phyloP scores from a whole-genome alignment of 2,113 vertebrate species.

The Butorides virescens region DNA sequence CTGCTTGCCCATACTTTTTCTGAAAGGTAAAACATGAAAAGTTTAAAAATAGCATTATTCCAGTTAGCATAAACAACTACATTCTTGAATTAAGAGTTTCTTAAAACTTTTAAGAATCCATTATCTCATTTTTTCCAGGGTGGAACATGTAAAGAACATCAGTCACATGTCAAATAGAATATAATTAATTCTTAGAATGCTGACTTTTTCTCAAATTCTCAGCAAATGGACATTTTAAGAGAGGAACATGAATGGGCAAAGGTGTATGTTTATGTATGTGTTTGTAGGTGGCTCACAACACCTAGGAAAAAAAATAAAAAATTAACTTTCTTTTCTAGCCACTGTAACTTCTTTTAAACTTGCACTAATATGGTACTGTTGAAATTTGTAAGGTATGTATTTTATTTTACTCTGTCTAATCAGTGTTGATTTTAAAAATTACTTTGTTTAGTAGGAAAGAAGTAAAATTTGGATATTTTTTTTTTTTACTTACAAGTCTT shows the following conservation, averaged over 20 bases:
- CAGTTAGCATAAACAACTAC: slow-evolving; percentile 37
- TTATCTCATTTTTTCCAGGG: background rate
- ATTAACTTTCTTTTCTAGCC: background rate
- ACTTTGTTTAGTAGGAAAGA: background rate
- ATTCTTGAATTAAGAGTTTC: slow-evolving; percentile 5
- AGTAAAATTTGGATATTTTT: background rate
- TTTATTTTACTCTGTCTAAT: background rate
- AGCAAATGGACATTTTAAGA: background rate
- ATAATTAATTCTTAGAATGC: background rate
- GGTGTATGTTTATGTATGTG: background rate
- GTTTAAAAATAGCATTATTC: slow-evolving; percentile 58
- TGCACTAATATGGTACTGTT: background rate
- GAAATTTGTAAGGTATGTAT: background rate
- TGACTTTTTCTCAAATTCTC: background rate
- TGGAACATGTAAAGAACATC: slow-evolving; percentile 14
- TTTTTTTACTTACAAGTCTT: background rate
- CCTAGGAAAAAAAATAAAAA: background rate
- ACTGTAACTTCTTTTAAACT: background rate
- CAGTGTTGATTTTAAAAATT: background rate
- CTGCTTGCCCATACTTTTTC: slow-evolving; percentile 99
- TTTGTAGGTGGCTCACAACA: background rate
- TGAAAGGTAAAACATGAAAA: slow-evolving; percentile 74
- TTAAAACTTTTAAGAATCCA: background rate
- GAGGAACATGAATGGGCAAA: background rate
- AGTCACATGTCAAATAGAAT: background rate